phyloP scores from a whole-genome alignment of 64 coral and sea anemone species.

The Montipora capricornis region DNA sequence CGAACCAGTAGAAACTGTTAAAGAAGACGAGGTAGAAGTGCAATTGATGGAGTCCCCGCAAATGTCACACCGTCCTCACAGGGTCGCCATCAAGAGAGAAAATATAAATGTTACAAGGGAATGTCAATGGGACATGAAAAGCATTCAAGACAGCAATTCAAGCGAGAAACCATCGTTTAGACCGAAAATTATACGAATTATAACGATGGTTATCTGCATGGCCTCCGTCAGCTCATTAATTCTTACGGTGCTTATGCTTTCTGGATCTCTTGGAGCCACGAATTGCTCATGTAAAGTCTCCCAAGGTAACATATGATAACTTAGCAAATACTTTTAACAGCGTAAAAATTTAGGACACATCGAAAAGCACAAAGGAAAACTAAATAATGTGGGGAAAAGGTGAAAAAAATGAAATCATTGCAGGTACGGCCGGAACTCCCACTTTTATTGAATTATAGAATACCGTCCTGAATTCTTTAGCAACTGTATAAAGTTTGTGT shows the following conservation, averaged over 20 bases:
- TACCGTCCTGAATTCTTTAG: too few relatives aligned
- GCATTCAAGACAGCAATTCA: not conserved
- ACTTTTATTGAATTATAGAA: too few relatives aligned
- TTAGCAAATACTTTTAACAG: not conserved
- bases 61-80: not conserved
- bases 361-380: not conserved
- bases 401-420: too few relatives aligned
- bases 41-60: not conserved
- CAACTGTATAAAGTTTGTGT: too few relatives aligned
- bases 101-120: slow-evolving; percentile 17
- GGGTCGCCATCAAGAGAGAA: slow-evolving; percentile 21
- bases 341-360: not conserved
- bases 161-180: not conserved
- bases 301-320: not conserved
- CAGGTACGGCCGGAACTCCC: too few relatives aligned
- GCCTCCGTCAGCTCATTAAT: not conserved
- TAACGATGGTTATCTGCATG: not conserved
- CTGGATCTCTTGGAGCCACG: not conserved
- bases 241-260: slow-evolving; percentile 3
- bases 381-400: too few relatives aligned
- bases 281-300: not conserved
- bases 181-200: not conserved
- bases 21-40: slow-evolving; percentile 9
- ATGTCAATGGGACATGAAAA: not conserved
- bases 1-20: not conserved